Base-by-base conservation (phyloP, 2,113 vertebrate species). In the Myanophis thanlyinensis region DNA sequence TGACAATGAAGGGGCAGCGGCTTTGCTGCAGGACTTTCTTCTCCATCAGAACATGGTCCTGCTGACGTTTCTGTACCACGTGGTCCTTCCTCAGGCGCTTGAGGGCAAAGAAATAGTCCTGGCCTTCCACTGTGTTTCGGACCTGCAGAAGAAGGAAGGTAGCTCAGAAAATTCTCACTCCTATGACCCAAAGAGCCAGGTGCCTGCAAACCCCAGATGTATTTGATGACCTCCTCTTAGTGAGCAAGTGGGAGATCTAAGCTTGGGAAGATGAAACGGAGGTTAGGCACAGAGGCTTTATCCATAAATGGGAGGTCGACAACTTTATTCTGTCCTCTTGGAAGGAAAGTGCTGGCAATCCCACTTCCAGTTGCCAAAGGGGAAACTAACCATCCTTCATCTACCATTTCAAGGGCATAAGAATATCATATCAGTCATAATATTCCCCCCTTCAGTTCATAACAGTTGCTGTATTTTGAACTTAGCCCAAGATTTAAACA, bases 71-170 rank as follows among this genome's bases (percentile, higher is more conserved):
- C 90, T 95, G 94, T 87, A 98, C 98, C 46, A 98, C 97, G 47
- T 98, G 95, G 93, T 96, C 98, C 96, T 98, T 98, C 93, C 98
- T 95, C 94, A 98, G 97, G 85, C 95, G 94, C 93, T 98, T 98
- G 92, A 98, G 95, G 0, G 98, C 98, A 0, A 98, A 98, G 91
- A 98, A 98, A 80, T 93, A 86, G 20, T 90, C 88, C n/a, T 4
- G n/a, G 8, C 44, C 91, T 4, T 85, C 88, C 7, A 90, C 52
- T 4, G n/a, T 1, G 22, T 48, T 86, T 3, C 51, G 80, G 47
- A 95, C 92, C 94, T 93, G 92, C 18, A 18, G 88, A 30, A 4
- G 1, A 51, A 49, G 30, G 40, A 20, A 13, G 0, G 88, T 48
- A 5, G 0, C 20, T 6, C 1, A 4, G 20, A 67, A 67, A 51